Conservation (phyloP, 2,888 invertebrate species). For the Ophonus ardosiacus region DNA sequence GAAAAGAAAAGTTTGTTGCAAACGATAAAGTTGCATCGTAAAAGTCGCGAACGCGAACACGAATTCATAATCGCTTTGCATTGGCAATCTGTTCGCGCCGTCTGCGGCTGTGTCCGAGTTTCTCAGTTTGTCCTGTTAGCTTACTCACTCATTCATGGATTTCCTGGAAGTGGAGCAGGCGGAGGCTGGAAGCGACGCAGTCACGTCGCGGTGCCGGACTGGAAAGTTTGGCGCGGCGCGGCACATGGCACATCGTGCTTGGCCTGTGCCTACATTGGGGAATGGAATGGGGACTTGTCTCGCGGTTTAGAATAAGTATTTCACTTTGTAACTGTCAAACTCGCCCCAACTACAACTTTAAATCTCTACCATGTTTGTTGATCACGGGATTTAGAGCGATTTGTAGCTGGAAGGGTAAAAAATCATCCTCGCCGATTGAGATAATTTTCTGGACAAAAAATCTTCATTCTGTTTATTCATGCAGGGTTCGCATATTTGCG, state of each 20-base stretch:
- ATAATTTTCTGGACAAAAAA: too few relatives aligned
- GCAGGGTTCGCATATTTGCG: too few relatives aligned
- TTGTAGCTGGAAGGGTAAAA: not conserved
- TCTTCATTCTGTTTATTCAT: not conserved
- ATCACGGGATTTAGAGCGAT: constrained; percentile 24
- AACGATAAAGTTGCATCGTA: too few relatives aligned
- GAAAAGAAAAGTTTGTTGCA: too few relatives aligned
- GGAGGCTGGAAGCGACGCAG: constrained; percentile 18
- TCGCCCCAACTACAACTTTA: constrained; percentile 24
- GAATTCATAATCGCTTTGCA: not conserved
- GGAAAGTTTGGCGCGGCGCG: constrained; percentile 28
- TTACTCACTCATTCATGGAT: constrained; percentile 45
- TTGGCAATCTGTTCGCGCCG: not conserved
- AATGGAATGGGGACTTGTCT: constrained; percentile 21
- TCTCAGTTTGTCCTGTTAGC: constrained; percentile 36
- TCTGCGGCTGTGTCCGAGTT: constrained; percentile 27
- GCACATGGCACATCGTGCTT: not conserved
- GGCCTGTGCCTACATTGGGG: not conserved
- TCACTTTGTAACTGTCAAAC: constrained; percentile 52
- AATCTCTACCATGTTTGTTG: constrained; percentile 3
- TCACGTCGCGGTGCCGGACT: constrained; percentile 1
- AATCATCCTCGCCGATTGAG: too few relatives aligned
- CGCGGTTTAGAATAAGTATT: constrained; percentile 47
- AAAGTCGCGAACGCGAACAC: too few relatives aligned
- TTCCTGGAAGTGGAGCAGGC: constrained; percentile 25